Evolutionary conservation across 2,797 vertebrate species (phyloP).

Genomic region (Lagodon rhomboides): DNA sequence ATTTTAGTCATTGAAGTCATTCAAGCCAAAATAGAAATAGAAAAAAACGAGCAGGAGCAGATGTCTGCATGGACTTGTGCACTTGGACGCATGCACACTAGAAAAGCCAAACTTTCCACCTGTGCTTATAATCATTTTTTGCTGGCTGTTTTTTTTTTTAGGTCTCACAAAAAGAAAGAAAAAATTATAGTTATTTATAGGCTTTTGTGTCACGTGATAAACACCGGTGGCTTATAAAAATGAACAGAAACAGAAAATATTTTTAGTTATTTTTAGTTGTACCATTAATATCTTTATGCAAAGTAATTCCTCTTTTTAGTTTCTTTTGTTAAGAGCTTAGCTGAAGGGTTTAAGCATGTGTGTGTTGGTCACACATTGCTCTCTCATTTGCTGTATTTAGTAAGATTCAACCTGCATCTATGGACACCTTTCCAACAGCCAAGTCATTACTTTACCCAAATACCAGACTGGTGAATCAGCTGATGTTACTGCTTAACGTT

Average conservation of each 20-base stretch:
- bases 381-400: conserved; percentile 1
- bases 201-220: neutral
- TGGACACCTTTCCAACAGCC: conserved; percentile 19
- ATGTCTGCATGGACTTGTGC: too few species aligned
- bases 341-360: neutral
- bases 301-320: conserved; percentile 30
- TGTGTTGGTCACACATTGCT: neutral
- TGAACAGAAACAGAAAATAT: conserved; percentile 25
- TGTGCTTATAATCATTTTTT: too few species aligned
- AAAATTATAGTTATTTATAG: too few species aligned
- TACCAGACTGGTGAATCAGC: conserved; percentile 52
- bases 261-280: conserved; percentile 16
- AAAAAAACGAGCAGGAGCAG: too few species aligned
- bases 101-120: too few species aligned
- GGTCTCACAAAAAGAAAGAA: too few species aligned
- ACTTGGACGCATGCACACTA: too few species aligned
- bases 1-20: too few species aligned
- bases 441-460: conserved; percentile 22
- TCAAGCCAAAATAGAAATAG: too few species aligned
- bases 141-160: neutral
- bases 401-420: neutral
- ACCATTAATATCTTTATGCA: neutral
- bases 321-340: neutral
- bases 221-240: conserved; percentile 23
- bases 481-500: conserved; percentile 6